Percentiles rank a stretch among this genome's conserved stretches.
Conservation (phyloP, 2,888 invertebrate species). For the Globia sparganii region DNA sequence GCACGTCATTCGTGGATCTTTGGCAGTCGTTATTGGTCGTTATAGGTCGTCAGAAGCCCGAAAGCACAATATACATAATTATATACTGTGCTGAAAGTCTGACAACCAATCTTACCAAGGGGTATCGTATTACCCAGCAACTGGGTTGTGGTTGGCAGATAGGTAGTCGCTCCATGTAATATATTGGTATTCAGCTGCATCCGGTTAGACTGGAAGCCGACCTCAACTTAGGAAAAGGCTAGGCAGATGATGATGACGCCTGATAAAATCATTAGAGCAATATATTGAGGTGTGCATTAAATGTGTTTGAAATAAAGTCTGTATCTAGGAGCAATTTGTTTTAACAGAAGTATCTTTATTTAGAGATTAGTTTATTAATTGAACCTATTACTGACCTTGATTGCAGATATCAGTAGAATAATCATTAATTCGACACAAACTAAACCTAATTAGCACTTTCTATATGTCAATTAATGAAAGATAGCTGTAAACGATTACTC, state of each 20-base stretch:
- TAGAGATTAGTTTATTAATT: background rate
- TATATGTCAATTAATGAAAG: background rate
- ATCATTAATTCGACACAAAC: background rate
- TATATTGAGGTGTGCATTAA: conserved; percentile 34
- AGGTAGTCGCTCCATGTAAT: background rate
- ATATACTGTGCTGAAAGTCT: background rate
- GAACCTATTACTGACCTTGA: background rate
- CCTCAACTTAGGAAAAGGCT: background rate
- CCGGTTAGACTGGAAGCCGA: background rate
- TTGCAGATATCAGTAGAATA: background rate
- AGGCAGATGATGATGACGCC: conserved; percentile 22
- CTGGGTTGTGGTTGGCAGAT: background rate
- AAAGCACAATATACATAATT: background rate
- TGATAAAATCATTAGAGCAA: conserved; percentile 56
- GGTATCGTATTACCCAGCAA: background rate
- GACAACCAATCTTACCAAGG: background rate
- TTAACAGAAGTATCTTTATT: background rate
- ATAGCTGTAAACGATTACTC: background rate
- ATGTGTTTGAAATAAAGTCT: conserved; percentile 13
- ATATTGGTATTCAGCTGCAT: background rate
- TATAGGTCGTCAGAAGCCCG: background rate
- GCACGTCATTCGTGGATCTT: background rate
- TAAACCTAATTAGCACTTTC: background rate
- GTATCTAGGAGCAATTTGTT: background rate
- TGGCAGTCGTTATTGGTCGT: background rate